These are phyloP conservation scores for Triops cancriformis DNA, from an alignment of 1,140 invertebrate species.

Conservation along the genomic window DNA sequence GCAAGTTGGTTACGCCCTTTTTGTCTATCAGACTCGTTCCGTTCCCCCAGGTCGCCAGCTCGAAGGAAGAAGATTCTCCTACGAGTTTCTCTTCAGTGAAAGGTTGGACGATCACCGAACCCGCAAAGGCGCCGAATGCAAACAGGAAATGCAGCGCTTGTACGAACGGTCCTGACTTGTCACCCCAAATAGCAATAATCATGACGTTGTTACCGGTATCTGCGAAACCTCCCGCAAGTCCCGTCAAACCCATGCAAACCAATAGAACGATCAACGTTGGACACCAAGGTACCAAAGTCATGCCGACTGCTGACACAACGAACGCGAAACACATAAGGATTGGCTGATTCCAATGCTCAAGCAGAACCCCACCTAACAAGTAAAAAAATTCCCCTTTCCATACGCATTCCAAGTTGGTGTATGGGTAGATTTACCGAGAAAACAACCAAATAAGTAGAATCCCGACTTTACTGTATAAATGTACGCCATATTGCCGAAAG, in stretches of 20 bases:
- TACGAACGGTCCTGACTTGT: constrained; percentile 44
- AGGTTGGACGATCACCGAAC: constrained; percentile 44
- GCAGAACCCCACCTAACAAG: constrained; percentile 31
- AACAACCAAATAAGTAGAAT: constrained; percentile 32
- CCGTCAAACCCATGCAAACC: constrained; percentile 38
- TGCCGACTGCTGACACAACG: constrained; percentile 28
- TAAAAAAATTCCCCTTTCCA: constrained; percentile 22
- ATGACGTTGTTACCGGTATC: constrained; percentile 45
- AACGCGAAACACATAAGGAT: constrained; percentile 31
- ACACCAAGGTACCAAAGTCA: constrained; percentile 32
- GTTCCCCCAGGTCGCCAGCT: not conserved
- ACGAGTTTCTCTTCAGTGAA: constrained; percentile 34
- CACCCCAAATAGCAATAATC: constrained; percentile 45
- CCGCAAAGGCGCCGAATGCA: constrained; percentile 46
- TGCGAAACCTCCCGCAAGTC: constrained; percentile 40
- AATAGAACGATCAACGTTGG: constrained; percentile 33
- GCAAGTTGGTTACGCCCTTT: not conserved
- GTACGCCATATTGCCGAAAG: constrained; percentile 29
- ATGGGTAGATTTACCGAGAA: constrained; percentile 30
- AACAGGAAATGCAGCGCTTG: constrained; percentile 48
- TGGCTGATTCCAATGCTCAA: constrained; percentile 33
- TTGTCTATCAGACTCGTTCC: not conserved
- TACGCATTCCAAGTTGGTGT: constrained; percentile 14
- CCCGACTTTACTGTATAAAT: constrained; percentile 31
- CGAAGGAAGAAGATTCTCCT: not conserved